Base-by-base conservation (phyloP, 2,113 vertebrate species). In the Bostrychus sinensis region DNA sequence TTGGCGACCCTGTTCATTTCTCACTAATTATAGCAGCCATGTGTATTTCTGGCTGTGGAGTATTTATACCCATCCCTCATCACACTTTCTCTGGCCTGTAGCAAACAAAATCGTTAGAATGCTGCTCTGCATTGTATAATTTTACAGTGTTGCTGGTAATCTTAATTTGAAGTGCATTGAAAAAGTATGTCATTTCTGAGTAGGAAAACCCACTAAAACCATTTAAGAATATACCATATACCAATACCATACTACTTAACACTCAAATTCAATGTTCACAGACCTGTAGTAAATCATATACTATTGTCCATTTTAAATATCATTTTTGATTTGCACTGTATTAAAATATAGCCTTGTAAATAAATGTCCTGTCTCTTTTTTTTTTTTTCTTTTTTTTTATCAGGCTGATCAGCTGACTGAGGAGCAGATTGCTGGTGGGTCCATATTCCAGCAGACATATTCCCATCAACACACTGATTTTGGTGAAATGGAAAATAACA, bases 321-420 rank as follows among this genome's bases (percentile, higher is more conserved):
- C n/a, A n/a, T n/a, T n/a, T n/a, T n/a, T n/a, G n/a, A n/a, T n/a
- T n/a, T n/a, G n/a, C n/a, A n/a, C n/a, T n/a, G n/a, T n/a, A n/a
- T n/a, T n/a, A n/a, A n/a, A n/a, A 8, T 32, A 8, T 32, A 3
- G 30, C 30, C 8, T 7, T 51, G 7, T 51, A 51, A 16, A 13
- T 13, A 38, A 3, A 1, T 58, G 37, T 68, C n/a, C n/a, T 48
- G 22, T 25, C 13, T 13, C 3, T 3, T 11, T 25, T 14, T 14
- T 14, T 25, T 23, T 19, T 71, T 70, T 12, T 70, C 34, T 51
- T 68, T 30, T 61, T 68, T 81, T 67, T 83, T 28, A 66, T 69
- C 89, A 96, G 94, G 95, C 95, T 68, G 95, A 96, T 89, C 95
- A 96, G 87, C 91, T 96, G 86, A 95, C 95, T 1, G 94, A 95